phyloP scores from a whole-genome alignment of 2,113 vertebrate species.

The Zosterops hypoxanthus region DNA sequence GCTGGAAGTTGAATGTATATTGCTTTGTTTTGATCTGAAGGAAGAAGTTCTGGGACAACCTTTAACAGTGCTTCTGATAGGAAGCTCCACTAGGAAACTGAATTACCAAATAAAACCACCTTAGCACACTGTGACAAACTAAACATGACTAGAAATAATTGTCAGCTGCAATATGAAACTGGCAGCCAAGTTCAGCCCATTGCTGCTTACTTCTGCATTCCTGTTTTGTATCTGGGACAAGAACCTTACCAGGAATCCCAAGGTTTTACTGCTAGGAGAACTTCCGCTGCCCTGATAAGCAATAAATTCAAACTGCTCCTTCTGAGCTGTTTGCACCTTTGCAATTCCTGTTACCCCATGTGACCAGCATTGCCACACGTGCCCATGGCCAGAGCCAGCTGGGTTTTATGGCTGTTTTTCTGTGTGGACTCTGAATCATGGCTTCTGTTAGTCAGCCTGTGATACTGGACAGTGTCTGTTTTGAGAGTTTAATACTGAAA shows the following conservation, averaged over 20 bases:
- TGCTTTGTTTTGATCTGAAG: not conserved
- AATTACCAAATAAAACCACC: not conserved
- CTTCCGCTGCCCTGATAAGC: not conserved
- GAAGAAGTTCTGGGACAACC: not conserved
- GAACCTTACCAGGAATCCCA: not conserved
- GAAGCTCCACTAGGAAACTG: not conserved
- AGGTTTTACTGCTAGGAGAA: not conserved
- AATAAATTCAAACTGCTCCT: not conserved
- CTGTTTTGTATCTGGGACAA: not conserved
- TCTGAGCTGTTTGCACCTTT: not conserved
- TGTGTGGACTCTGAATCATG: not conserved
- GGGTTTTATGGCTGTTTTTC: not conserved
- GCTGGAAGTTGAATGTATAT: not conserved
- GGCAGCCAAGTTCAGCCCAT: not conserved
- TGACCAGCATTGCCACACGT: not conserved
- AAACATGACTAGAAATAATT: not conserved
- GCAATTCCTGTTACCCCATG: not conserved
- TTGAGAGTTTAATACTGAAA: constrained; percentile 13
- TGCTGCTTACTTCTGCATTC: not conserved
- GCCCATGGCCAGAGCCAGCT: not conserved
- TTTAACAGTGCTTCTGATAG: not conserved
- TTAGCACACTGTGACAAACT: not conserved
- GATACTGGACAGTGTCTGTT: not conserved
- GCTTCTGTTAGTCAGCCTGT: not conserved
- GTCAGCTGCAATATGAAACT: not conserved